Conservation (phyloP, 2,888 invertebrate species). For the Theretra japonica region DNA sequence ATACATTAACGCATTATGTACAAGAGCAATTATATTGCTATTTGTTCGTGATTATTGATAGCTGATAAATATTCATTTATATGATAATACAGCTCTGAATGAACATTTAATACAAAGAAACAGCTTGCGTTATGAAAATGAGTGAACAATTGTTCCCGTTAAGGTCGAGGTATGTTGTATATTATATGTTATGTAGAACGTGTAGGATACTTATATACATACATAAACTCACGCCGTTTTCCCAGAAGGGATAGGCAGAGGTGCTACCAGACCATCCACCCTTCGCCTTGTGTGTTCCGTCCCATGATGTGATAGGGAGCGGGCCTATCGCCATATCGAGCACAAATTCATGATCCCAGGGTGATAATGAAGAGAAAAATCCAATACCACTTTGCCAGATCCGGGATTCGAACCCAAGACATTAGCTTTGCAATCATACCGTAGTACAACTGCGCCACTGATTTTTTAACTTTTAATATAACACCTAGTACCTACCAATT, state of each 20-base stretch:
- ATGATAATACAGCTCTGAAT: slow-evolving; percentile 2
- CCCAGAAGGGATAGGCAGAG: too few species aligned
- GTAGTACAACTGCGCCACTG: neutral
- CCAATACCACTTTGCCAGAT: neutral
- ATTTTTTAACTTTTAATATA: neutral
- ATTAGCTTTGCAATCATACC: neutral
- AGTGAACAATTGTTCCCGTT: neutral
- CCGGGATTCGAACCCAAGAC: neutral
- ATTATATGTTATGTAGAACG: neutral
- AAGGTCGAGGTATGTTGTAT: neutral
- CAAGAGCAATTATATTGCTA: neutral
- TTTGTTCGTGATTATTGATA: slow-evolving; percentile 9
- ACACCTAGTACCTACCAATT: too few species aligned
- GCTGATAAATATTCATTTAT: slow-evolving; percentile 5
- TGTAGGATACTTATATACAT: too few species aligned
- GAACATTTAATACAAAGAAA: slow-evolving; percentile 22
- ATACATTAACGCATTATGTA: slow-evolving; percentile 34
- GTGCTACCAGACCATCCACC: too few species aligned
- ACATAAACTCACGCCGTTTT: too few species aligned
- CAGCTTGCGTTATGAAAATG: neutral
- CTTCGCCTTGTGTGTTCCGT: too few species aligned
- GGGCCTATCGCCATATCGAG: too few species aligned
- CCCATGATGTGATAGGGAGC: too few species aligned
- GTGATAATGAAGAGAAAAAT: too few species aligned
- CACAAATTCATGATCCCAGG: too few species aligned